Base-by-base conservation (phyloP, 1,140 invertebrate genomes). In the Pseudoatta argentina region DNA sequence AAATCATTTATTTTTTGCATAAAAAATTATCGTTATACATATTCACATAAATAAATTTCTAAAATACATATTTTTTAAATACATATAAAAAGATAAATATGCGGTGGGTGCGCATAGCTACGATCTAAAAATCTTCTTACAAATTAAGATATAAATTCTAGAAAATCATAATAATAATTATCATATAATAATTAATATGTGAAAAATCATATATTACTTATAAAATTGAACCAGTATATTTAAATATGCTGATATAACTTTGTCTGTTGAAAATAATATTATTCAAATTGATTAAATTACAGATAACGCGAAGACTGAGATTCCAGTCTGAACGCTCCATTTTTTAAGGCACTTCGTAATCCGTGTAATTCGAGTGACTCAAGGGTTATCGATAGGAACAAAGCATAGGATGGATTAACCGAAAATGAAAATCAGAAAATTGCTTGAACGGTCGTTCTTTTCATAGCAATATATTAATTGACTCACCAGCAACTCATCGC, bases 401-500 rank as follows among this genome's bases (percentile, higher is more conserved):
- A 44, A 16, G 6, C 34, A 34, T 67, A 27, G 4, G 53, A n/a
- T 27, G 4, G 66, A 12, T 27, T 21, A n/a, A 34, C 63, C 51
- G 30, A 79, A 59, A 51, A 81, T 16, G 10, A 69, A 81, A 69
- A 79, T 34, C 64, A 64, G n/a, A 14, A 79, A 79, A 55, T 79
- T 7, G 34, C 14, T 66, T 16, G 16, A 21, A 69, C 10, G 8
- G 16, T 10, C 14, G 8, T 57, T 21, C 21, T 67, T n/a, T 30
- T 69, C n/a, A 1, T 57, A 27, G n/a, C 3, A 77, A 24, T 48
- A 61, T 1, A 72, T 21, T 53, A n/a, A 86, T 71, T 30, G 82
- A 91, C 93, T 94, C 39, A 94, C 94, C 85, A 94, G 55, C n/a
- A 94, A 66, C 66, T 94, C 92, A 51, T 94, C 93, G 34, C 94